Evolutionary conservation across 1,140 invertebrate genomes (phyloP), one percentile per base, ranked within the genome.

Genomic region (Frieseomelitta varia): DNA sequence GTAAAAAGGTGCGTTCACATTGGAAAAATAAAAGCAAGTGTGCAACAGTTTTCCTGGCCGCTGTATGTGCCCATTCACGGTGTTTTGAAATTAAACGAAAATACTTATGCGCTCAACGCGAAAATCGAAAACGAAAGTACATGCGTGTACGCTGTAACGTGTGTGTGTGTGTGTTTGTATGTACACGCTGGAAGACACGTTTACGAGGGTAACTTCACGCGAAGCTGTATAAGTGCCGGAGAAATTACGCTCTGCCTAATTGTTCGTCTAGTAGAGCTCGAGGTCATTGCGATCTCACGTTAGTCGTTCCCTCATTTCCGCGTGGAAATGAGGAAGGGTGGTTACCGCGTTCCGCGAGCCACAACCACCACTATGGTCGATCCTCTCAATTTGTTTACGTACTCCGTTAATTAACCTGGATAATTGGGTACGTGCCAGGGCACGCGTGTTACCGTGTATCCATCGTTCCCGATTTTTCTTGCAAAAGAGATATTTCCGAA

Each of bases 201-300:
- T 68, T 53, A 53, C 53, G 65, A 34, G 27, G 67, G 55, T 27
- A 47, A n/a, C 39, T 80, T 73, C n/a, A 21, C n/a, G 27, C 19
- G 27, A 34, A 63, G n/a, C 21, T 27, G 24, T 63, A 34, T 21
- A 84, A 84, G 76, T 63, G 76, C 47, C 53, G 69, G 84, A 84
- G 88, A 86, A 84, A 91, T 92, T 90, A 91, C 81, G 87, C 90
- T 86, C 85, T 17, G 71, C 53, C 77, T 88, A 88, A 88, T 88
- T 87, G 87, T 74, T 69, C 72, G 61, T 56, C 67, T 79, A 69
- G 19, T 73, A 21, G 77, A 67, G 61, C 53, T 27, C 73, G 77
- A 74, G 86, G 73, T 88, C 86, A 73, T 85, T 67, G 81, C 73
- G 86, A 88, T 87, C 87, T 81, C 87, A 69, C 86, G 81, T 88